phyloP scores from a whole-genome alignment of 2,888 invertebrate species.

The Erebia ligea region DNA sequence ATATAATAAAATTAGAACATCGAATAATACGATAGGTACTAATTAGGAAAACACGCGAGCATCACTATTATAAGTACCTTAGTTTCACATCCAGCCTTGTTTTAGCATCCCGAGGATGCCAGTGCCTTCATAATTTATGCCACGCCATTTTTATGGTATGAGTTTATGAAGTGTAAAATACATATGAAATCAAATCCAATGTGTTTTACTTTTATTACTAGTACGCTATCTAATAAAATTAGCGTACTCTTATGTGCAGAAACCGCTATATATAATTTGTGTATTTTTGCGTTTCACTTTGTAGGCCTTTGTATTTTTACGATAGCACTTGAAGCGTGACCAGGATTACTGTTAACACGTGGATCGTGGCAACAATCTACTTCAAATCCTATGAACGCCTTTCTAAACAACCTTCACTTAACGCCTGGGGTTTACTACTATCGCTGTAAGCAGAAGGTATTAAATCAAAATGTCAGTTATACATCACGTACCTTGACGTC shows the following conservation, averaged over 20 bases:
- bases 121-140: conserved; percentile 16
- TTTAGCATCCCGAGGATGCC: conserved; percentile 9
- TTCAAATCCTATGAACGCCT: not conserved
- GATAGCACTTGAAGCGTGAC: conserved; percentile 1
- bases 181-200: not conserved
- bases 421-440: not conserved
- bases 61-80: no score
- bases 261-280: no score
- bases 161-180: not conserved
- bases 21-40: no score
- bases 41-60: no score
- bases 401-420: conserved; percentile 16
- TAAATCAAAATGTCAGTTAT: no score
- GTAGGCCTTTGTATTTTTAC: not conserved
- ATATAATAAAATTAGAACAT: no score
- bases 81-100: conserved; percentile 1
- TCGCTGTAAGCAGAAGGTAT: no score
- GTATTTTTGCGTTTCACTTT: no score
- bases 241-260: no score
- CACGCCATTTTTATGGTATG: conserved; percentile 8
- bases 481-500: no score
- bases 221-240: not conserved
- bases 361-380: not conserved
- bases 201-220: not conserved
- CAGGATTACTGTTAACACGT: conserved; percentile 9